These are phyloP conservation scores for Elmis aenea DNA, from an alignment of 2,888 invertebrate species.

Conservation along the genomic window DNA sequence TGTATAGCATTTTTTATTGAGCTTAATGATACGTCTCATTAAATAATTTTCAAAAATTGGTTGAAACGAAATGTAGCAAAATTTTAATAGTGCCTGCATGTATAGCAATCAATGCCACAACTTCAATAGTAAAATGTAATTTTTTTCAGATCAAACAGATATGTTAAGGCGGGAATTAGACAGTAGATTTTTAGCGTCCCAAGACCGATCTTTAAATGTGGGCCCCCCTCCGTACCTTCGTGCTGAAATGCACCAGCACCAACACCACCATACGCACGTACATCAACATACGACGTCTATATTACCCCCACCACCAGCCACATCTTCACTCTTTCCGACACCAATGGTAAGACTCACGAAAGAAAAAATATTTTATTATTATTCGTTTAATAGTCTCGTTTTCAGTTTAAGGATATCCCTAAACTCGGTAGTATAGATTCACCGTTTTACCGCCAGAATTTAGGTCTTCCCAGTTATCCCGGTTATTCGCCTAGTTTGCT, in stretches of 20 bases:
- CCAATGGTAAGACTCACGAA: conserved; percentile 68
- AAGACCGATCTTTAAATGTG: conserved; percentile 59
- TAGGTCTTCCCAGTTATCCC: conserved; percentile 75
- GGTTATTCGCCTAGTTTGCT: conserved; percentile 71
- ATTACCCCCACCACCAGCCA: conserved; percentile 54
- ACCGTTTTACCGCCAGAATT: conserved; percentile 71
- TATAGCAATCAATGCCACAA: no score
- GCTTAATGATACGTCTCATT: no score
- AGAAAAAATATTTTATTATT: no score
- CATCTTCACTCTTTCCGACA: conserved; percentile 57
- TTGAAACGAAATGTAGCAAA: no score
- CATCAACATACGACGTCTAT: conserved; percentile 78
- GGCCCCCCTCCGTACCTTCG: conserved; percentile 58
- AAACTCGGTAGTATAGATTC: conserved; percentile 75
- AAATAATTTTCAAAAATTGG: no score
- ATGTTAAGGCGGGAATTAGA: conserved; percentile 84
- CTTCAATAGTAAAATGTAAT: no score
- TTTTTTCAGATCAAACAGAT: conserved; percentile 72
- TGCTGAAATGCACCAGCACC: conserved; percentile 89
- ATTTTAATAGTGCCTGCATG: no score
- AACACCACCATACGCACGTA: conserved; percentile 87
- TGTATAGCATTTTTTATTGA: no score
- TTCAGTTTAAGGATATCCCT: conserved; percentile 80
- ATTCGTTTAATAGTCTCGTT: conserved; percentile 23
- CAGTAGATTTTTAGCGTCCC: conserved; percentile 83